phyloP scores from a whole-genome alignment of 2,113 vertebrate species.

The Notothenia rossii region DNA sequence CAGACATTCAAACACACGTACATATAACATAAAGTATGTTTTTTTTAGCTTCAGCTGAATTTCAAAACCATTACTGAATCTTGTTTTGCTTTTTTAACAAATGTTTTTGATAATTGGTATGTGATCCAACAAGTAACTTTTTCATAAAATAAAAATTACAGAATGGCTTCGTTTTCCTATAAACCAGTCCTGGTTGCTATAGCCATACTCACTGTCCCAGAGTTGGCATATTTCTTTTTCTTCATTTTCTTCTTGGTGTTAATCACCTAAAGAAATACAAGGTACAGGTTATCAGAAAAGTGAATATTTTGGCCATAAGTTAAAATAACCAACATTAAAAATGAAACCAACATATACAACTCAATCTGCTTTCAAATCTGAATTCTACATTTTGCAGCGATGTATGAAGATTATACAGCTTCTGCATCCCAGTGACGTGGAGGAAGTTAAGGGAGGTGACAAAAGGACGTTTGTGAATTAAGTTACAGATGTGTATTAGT shows the following conservation, averaged over 20 bases:
- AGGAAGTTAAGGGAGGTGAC: background rate
- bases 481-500: slow-evolving; percentile 6
- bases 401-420: too few species aligned
- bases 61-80: background rate
- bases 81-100: background rate
- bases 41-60: background rate
- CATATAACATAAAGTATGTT: background rate
- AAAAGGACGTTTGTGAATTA: slow-evolving; percentile 2
- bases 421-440: too few species aligned
- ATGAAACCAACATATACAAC: too few species aligned
- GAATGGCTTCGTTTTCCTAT: slow-evolving; percentile 36
- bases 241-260: slow-evolving; percentile 98
- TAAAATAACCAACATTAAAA: too few species aligned
- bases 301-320: background rate
- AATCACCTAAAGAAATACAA: slow-evolving; percentile 85
- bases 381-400: too few species aligned
- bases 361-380: too few species aligned
- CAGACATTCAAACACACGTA: background rate
- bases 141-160: slow-evolving; percentile 21
- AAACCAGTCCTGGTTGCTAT: background rate
- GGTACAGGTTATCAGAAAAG: slow-evolving; percentile 3
- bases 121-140: slow-evolving; percentile 32
- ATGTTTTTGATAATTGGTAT: slow-evolving; percentile 41
- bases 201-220: slow-evolving; percentile 90
- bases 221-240: slow-evolving; percentile 97